These are phyloP conservation scores for Malurus alboscapulatus DNA, from an alignment of 2,113 vertebrate genomes.

Conservation along the genomic window DNA sequence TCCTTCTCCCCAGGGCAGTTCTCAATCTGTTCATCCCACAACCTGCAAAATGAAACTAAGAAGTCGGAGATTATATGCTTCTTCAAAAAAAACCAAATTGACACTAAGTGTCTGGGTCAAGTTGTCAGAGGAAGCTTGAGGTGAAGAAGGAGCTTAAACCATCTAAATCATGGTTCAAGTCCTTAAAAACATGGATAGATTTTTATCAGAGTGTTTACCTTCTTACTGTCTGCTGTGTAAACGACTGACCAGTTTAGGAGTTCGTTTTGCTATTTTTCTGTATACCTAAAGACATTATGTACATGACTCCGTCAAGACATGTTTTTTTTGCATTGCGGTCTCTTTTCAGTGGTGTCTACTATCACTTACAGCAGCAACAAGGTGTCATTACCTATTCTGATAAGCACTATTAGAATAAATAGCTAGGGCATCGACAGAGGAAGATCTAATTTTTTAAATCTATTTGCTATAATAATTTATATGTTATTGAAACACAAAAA, in stretches of 20 bases:
- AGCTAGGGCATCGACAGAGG: background rate
- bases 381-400: background rate
- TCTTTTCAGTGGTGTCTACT: background rate
- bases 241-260: background rate
- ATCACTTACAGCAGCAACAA: background rate
- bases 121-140: background rate
- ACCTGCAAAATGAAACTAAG: background rate
- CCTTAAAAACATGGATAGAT: background rate
- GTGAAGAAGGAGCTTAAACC: background rate
- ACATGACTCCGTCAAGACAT: background rate
- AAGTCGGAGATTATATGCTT: background rate
- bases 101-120: background rate
- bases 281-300: background rate
- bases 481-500: background rate
- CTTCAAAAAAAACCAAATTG: background rate
- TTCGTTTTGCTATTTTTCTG: background rate
- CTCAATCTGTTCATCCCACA: accelerated
- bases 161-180: background rate
- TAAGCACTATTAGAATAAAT: background rate
- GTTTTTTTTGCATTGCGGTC: background rate
- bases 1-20: background rate
- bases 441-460: background rate
- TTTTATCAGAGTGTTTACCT: background rate
- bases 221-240: background rate
- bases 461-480: background rate